phyloP scores from a whole-genome alignment of 2,113 vertebrate genomes.

The Eretmochelys imbricata region DNA sequence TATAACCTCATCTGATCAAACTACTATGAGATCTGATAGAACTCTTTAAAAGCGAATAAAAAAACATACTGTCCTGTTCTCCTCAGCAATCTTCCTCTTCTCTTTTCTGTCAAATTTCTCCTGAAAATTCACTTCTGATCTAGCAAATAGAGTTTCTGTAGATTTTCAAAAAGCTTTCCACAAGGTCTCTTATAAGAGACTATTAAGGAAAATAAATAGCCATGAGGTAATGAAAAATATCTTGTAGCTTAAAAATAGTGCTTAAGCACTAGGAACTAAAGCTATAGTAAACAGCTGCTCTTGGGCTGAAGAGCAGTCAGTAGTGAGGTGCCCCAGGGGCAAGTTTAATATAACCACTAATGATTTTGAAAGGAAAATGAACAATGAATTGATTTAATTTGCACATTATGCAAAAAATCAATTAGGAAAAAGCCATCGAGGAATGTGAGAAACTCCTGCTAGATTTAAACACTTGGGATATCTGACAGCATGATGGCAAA shows the following conservation, averaged over 20 bases:
- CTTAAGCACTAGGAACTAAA: background rate
- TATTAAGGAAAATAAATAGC: background rate
- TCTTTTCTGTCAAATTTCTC: background rate
- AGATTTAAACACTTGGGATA: slow-evolving; percentile 6
- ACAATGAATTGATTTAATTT: slow-evolving; percentile 7
- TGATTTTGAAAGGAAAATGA: slow-evolving; percentile 18
- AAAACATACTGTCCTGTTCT: background rate
- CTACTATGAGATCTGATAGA: background rate
- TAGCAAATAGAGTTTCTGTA: background rate
- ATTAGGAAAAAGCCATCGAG: slow-evolving; percentile 1
- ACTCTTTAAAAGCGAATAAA: background rate
- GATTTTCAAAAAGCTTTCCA: background rate
- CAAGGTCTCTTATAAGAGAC: background rate
- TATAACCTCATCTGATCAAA: background rate
- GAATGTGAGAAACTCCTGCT: background rate
- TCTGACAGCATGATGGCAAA: background rate
- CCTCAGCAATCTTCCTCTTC: background rate
- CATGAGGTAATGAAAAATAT: background rate
- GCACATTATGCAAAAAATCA: slow-evolving; percentile 8
- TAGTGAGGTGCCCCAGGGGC: background rate
- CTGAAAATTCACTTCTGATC: slow-evolving; percentile 5
- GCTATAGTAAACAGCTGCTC: background rate
- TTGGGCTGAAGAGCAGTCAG: background rate
- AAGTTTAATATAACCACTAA: slow-evolving; percentile 4
- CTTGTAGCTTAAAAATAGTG: background rate